Evolutionary conservation across 2,113 vertebrate species (phyloP).

Genomic region (Pithys albifrons): DNA sequence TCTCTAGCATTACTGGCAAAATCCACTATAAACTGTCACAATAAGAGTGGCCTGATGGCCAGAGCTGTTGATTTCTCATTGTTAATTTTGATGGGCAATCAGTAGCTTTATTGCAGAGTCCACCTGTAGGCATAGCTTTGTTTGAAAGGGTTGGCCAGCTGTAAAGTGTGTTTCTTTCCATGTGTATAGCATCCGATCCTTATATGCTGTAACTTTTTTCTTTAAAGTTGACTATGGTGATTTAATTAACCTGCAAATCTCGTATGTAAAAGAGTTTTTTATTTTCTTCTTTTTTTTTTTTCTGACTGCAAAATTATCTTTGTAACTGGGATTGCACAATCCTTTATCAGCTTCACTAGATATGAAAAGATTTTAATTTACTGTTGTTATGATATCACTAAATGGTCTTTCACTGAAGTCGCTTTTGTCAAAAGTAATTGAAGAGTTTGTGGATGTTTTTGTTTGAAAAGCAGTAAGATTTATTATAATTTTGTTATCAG

Average conservation of each 20-base stretch:
- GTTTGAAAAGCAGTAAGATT: background rate
- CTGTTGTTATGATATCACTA: background rate
- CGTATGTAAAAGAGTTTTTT: background rate
- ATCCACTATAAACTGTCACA: background rate
- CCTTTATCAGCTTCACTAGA: background rate
- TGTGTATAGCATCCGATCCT: background rate
- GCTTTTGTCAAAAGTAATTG: background rate
- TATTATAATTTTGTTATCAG: background rate
- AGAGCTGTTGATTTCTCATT: background rate
- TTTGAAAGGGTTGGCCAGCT: background rate
- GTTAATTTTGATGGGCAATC: background rate
- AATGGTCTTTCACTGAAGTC: background rate
- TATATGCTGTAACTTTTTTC: background rate
- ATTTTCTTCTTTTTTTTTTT: background rate
- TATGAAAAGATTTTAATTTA: background rate
- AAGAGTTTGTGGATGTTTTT: accelerated
- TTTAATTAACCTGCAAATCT: background rate
- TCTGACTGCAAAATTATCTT: background rate
- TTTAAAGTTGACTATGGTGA: background rate
- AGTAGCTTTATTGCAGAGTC: background rate
- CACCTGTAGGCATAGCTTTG: background rate
- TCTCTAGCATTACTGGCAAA: background rate
- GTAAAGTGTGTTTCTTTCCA: background rate
- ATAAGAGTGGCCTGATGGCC: background rate
- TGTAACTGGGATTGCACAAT: background rate